These are phyloP conservation scores for Thripadectes ignobilis DNA, from an alignment of 2,797 vertebrate genomes.

Conservation along the genomic window DNA sequence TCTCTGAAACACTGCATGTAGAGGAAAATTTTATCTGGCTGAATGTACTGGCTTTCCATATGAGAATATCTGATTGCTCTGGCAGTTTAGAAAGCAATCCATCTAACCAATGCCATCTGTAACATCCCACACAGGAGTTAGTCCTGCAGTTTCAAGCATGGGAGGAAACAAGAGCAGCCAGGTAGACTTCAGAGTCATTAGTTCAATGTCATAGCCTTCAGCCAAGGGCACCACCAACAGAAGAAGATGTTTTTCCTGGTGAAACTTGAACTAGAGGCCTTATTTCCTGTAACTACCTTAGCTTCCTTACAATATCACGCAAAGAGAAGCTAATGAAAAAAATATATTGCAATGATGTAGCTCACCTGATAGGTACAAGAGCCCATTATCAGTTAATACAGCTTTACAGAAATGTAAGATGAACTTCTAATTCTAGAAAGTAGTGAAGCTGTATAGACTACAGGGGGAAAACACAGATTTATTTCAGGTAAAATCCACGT, in stretches of 20 bases:
- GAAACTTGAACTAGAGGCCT: neutral
- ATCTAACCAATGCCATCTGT: neutral
- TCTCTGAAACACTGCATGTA: fast-evolving
- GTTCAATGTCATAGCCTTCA: neutral
- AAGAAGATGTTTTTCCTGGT: neutral
- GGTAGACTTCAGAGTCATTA: neutral
- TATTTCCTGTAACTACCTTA: neutral
- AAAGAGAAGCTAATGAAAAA: neutral
- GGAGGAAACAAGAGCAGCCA: neutral
- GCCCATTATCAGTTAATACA: neutral
- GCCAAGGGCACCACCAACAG: neutral
- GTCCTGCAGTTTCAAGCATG: neutral
- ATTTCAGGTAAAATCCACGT: neutral
- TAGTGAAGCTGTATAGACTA: neutral
- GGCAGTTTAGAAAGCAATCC: neutral
- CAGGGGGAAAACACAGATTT: neutral
- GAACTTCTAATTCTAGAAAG: neutral
- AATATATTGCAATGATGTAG: neutral
- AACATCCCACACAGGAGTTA: neutral
- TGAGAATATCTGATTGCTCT: neutral
- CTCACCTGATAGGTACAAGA: neutral
- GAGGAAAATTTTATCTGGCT: neutral
- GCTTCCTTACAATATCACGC: neutral
- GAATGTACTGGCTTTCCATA: neutral
- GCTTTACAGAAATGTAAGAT: neutral